Evolutionary conservation across 2,888 invertebrate genomes (phyloP), one percentile per base, ranked within the genome.

Genomic region (Gastracanthus pulcherrimus): DNA sequence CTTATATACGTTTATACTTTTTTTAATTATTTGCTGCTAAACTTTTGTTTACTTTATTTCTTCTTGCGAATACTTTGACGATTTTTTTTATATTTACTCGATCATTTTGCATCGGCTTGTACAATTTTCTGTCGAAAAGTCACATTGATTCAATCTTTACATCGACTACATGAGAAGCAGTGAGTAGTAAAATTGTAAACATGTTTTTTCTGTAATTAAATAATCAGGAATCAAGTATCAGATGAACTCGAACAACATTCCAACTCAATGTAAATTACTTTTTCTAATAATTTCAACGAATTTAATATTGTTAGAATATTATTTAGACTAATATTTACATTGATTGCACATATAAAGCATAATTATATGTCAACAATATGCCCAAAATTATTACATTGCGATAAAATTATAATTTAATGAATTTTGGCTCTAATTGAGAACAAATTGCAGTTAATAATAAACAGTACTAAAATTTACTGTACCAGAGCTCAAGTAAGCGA

Each of bases 101-200:
- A 64, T 23, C 16, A 34, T 48, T 58, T 45, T 55, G 31, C 45
- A 51, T 23, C n/a, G 51, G 41, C 45, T 41, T 13, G 41, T 60
- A 45, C 31, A 51, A 58, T 41, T 41, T 38, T n/a, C 19, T 6
- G 11, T 62, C 31, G 29, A 71, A 81, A 71, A 72, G 60, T 71
- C 36, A 45, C 31, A 16, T 67, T 34, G 19, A 34, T 60, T 66
- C 6, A 19, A 67, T 76, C 41, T 62, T 55, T 58, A 76, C 31
- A 76, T 80, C 71, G 71, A 45, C 70, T 66, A 71, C 76, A n/a
- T 76, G 70, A 80, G 41, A 38, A 70, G 64, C 58, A 51, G 19
- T 34, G 19, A 6, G 38, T 38, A n/a, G n/a, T n/a, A n/a, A n/a
- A n/a, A n/a, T n/a, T n/a, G n/a, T n/a, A n/a, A n/a, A n/a, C n/a